Percentiles rank a stretch among this genome's conserved stretches.
Conservation (phyloP, 1,140 invertebrate species). For the Drosophila paulistorum region DNA sequence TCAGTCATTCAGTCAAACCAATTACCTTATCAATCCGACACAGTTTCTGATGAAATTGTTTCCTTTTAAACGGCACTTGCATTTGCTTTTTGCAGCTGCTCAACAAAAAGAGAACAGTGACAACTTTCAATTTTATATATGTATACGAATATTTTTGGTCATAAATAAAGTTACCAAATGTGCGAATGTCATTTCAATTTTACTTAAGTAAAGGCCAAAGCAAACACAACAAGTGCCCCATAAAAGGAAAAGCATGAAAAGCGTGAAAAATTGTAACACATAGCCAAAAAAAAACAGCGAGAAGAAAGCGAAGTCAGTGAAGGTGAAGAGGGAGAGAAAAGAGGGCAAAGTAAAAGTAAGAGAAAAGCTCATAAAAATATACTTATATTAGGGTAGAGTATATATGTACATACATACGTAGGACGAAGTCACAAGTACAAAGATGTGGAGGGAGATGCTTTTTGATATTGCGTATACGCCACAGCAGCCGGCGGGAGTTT, state of each 20-base stretch:
- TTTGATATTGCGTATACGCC: constrained; percentile 62
- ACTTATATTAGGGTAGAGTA: constrained; percentile 36
- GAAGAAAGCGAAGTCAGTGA: constrained; percentile 12
- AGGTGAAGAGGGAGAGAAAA: constrained; percentile 26
- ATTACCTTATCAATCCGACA: constrained; percentile 49
- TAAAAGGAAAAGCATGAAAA: constrained; percentile 54
- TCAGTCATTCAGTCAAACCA: constrained; percentile 8
- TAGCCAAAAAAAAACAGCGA: constrained; percentile 19
- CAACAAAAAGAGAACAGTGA: constrained; percentile 30
- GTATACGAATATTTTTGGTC: constrained; percentile 16
- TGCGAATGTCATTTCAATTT: constrained; percentile 62
- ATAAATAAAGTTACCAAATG: constrained; percentile 49
- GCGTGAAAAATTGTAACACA: constrained; percentile 47
- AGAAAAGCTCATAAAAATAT: constrained; percentile 60
- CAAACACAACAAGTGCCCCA: constrained; percentile 75
- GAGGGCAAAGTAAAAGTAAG: not conserved
- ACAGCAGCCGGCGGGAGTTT: constrained; percentile 33
- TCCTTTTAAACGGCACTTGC: constrained; percentile 17
- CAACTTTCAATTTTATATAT: constrained; percentile 47
- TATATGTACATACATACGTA: not conserved
- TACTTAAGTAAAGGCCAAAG: constrained; percentile 54
- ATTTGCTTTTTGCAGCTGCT: constrained; percentile 31
- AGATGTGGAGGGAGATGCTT: constrained; percentile 8
- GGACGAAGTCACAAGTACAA: not conserved
- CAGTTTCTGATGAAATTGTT: constrained; percentile 40